Conservation (phyloP, 2,888 invertebrate species). For the Argyra leucocephala region DNA sequence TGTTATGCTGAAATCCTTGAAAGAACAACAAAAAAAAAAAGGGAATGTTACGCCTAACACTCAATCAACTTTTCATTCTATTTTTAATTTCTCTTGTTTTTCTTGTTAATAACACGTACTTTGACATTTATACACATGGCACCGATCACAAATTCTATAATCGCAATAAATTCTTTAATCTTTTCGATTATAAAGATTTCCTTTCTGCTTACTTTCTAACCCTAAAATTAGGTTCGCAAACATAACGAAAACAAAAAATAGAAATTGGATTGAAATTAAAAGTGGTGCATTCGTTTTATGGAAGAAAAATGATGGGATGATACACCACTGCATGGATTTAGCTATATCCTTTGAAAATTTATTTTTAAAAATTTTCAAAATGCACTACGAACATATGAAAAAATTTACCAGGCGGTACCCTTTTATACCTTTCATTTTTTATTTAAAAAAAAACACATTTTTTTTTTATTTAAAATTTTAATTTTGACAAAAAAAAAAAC, state of each 20-base stretch:
- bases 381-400: not conserved
- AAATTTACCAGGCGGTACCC: slow-evolving; percentile 3
- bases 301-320: not conserved
- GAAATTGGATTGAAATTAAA: not conserved
- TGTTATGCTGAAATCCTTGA: too few species aligned
- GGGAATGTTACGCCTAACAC: not conserved
- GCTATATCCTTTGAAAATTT: not conserved
- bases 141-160: not conserved
- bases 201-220: not conserved
- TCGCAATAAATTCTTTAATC: not conserved
- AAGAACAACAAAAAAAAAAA: too few species aligned
- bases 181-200: not conserved
- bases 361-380: not conserved
- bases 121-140: slow-evolving; percentile 6
- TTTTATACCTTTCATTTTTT: not conserved
- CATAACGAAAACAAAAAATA: not conserved
- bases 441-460: too few species aligned
- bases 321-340: not conserved
- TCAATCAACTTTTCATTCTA: not conserved
- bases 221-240: slow-evolving; percentile 3
- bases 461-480: too few species aligned
- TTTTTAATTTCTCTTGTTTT: not conserved
- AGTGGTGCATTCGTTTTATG: not conserved
- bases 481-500: not conserved
- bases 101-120: not conserved